Conservation (phyloP, 2,888 invertebrate species). For the Melitaea athalia region DNA sequence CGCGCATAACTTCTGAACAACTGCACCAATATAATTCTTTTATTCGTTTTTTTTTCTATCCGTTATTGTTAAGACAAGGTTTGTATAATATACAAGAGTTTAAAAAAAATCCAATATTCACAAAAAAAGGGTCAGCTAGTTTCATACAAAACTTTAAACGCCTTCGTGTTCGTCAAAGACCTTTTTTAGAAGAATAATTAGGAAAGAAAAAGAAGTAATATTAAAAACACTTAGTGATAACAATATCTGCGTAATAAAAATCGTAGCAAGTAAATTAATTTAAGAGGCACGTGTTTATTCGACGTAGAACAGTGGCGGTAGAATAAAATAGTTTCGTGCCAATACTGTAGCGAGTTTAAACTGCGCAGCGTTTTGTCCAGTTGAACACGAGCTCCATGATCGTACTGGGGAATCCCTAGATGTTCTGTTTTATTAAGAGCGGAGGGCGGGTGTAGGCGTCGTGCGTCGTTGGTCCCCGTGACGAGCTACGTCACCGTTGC, state of each 20-base stretch:
- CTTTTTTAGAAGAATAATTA: too few species aligned
- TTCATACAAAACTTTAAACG: too few species aligned
- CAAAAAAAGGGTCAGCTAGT: too few species aligned
- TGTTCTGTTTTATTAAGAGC: conserved; percentile 32
- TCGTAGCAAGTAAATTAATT: conserved; percentile 2
- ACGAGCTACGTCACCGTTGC: conserved; percentile 65
- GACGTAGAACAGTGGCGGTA: conserved; percentile 12
- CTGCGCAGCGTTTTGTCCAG: conserved; percentile 52
- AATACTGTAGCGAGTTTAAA: conserved; percentile 42
- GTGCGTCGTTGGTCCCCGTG: conserved; percentile 36
- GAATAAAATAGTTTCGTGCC: conserved; percentile 16
- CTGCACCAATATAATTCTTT: too few species aligned
- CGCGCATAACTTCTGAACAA: too few species aligned
- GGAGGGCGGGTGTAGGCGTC: conserved; percentile 27
- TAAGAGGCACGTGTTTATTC: conserved; percentile 18
- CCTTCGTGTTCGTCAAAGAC: too few species aligned
- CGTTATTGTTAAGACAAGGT: too few species aligned
- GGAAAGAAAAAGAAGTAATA: too few species aligned
- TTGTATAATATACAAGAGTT: too few species aligned
- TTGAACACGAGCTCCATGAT: conserved; percentile 45
- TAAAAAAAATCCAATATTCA: too few species aligned
- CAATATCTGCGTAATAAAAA: not conserved
- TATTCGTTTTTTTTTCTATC: too few species aligned
- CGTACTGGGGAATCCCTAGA: conserved; percentile 44
- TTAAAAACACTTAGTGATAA: not conserved